These are phyloP conservation scores for Lordiphosa stackelbergi DNA, from an alignment of 1,140 invertebrate genomes.

Conservation along the genomic window DNA sequence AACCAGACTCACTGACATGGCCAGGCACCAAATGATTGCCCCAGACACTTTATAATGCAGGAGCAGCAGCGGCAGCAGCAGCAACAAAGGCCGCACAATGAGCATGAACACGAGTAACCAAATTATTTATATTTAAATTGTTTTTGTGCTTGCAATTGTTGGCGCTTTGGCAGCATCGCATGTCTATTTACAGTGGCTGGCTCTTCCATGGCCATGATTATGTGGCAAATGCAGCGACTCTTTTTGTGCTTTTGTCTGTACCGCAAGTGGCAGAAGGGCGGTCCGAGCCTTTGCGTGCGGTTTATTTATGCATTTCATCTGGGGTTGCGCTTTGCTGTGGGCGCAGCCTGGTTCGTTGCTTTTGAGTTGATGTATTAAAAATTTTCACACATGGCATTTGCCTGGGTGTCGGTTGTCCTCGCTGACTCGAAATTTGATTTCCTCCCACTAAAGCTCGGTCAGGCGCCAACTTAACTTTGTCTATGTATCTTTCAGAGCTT, in stretches of 20 bases:
- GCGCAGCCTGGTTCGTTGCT: conserved; percentile 29
- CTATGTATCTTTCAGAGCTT: conserved; percentile 44
- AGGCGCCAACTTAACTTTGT: conserved; percentile 29
- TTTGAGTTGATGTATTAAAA: conserved; percentile 75
- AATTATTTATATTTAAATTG: conserved; percentile 76
- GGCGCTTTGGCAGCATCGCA: conserved; percentile 46
- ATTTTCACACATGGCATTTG: conserved; percentile 72
- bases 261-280: background rate
- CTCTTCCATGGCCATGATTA: conserved; percentile 58
- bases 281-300: conserved; percentile 44
- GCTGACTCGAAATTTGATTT: conserved; percentile 62
- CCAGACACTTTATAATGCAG: conserved; percentile 75
- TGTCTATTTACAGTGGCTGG: conserved; percentile 37
- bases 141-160: conserved; percentile 57
- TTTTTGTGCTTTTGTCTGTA: conserved; percentile 54
- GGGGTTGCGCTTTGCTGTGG: conserved; percentile 37
- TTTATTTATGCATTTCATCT: conserved; percentile 76
- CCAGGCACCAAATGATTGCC: conserved; percentile 68
- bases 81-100: conserved; percentile 56
- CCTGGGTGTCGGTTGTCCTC: conserved; percentile 34
- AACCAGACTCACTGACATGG: conserved; percentile 54
- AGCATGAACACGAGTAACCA: conserved; percentile 71
- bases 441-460: conserved; percentile 6
- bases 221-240: conserved; percentile 52
- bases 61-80: conserved; percentile 26